A percentile compares a stretch with the other conserved stretches of the same genome.
These are phyloP conservation scores for Odontocolon sp. DNA, from an alignment of 2,888 invertebrate genomes.

Conservation along the genomic window DNA sequence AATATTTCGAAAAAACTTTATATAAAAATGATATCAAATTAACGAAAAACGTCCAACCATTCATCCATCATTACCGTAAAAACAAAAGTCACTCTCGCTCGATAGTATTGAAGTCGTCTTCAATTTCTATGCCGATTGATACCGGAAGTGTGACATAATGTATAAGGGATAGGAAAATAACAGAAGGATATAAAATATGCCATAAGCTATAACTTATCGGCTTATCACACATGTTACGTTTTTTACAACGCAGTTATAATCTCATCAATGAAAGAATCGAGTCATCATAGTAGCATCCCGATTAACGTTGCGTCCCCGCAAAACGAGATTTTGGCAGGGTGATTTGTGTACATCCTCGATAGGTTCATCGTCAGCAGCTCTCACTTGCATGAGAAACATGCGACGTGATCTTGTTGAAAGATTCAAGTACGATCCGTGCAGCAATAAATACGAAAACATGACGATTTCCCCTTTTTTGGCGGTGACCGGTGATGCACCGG, in stretches of 20 bases:
- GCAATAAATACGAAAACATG: slow-evolving; percentile 83
- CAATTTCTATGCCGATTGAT: background rate
- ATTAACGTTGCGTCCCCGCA: slow-evolving; percentile 81
- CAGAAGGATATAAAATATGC: too few species aligned
- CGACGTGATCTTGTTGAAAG: slow-evolving; percentile 80
- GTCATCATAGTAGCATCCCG: slow-evolving; percentile 77
- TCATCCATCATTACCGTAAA: background rate
- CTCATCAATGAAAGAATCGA: slow-evolving; percentile 65
- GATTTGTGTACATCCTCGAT: slow-evolving; percentile 79
- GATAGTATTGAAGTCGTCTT: slow-evolving; percentile 42
- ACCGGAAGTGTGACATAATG: background rate
- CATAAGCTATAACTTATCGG: background rate
- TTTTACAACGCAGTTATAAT: background rate
- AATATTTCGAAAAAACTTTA: background rate
- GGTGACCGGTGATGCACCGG: slow-evolving; percentile 81
- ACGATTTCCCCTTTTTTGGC: slow-evolving; percentile 84
- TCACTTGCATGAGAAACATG: slow-evolving; percentile 83
- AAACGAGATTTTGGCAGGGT: slow-evolving; percentile 83
- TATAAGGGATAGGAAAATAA: background rate
- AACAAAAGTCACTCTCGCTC: slow-evolving; percentile 10
- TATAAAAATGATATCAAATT: slow-evolving; percentile 1
- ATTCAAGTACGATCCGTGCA: slow-evolving; percentile 84
- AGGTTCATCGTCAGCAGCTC: slow-evolving; percentile 83
- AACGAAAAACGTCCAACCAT: slow-evolving; percentile 18
- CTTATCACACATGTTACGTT: background rate